phyloP scores from a whole-genome alignment of 2,797 vertebrate species.

The Macroramphosus scolopax region DNA sequence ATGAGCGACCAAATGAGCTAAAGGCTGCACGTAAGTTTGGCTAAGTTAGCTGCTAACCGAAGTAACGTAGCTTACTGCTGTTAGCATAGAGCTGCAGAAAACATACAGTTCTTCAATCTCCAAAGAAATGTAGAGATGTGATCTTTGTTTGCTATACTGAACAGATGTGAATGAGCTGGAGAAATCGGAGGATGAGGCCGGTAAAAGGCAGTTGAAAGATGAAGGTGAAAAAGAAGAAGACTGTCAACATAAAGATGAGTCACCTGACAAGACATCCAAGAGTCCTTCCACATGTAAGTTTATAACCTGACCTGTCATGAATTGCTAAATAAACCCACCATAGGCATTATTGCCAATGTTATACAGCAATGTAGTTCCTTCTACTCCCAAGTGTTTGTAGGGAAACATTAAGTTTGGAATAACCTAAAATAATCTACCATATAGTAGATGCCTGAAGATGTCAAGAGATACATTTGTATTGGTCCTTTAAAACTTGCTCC shows the following conservation, averaged over 20 bases:
- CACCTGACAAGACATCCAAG: slow-evolving; percentile 27
- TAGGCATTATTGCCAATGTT: too few species aligned
- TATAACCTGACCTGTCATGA: background rate
- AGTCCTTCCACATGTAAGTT: slow-evolving; percentile 47
- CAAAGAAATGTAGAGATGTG: too few species aligned
- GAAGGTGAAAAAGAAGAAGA: slow-evolving; percentile 25
- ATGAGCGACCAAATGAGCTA: slow-evolving; percentile 2
- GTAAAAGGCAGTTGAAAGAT: slow-evolving; percentile 14
- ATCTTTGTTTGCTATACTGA: background rate
- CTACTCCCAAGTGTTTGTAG: too few species aligned
- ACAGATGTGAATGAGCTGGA: slow-evolving; percentile 9
- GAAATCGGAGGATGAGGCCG: slow-evolving; percentile 8
- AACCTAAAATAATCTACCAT: too few species aligned
- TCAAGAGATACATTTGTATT: too few species aligned
- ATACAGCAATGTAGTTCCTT: too few species aligned
- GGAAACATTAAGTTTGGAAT: too few species aligned
- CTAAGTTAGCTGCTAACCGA: slow-evolving; percentile 16
- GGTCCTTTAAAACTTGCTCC: too few species aligned
- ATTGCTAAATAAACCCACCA: too few species aligned
- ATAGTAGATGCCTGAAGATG: too few species aligned
- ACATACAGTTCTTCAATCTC: background rate
- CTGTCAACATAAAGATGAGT: slow-evolving; percentile 2
- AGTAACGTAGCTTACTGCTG: background rate
- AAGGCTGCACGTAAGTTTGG: slow-evolving; percentile 35
- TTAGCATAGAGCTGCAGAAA: background rate